Evolutionary conservation across 2,797 vertebrate genomes (phyloP).

Genomic region (Menidia menidia): DNA sequence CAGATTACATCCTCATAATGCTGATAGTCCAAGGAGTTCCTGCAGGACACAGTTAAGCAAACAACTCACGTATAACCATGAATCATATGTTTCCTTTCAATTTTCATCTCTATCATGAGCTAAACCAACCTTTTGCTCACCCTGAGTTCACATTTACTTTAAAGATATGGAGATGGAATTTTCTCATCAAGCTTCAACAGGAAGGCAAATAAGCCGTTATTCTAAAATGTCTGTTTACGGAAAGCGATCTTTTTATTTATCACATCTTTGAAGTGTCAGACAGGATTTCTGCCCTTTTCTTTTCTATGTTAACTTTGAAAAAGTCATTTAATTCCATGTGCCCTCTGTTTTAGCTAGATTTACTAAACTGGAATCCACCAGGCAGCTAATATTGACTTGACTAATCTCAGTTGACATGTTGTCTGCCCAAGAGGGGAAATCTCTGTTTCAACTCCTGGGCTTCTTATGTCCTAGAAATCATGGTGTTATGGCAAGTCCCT

Average conservation of each 20-base stretch:
- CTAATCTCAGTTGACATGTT: constrained; percentile 30
- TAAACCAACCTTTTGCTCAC: background rate
- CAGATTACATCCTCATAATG: constrained; percentile 1
- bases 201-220: background rate
- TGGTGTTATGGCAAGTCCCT: background rate
- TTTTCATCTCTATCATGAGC: background rate
- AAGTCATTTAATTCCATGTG: constrained; percentile 6
- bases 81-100: background rate
- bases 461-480: background rate
- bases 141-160: constrained; percentile 1
- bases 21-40: background rate
- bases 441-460: background rate
- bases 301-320: background rate
- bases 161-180: background rate
- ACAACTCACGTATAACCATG: background rate
- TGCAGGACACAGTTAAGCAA: background rate
- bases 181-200: background rate
- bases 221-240: constrained; percentile 5
- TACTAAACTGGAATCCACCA: constrained; percentile 24
- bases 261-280: background rate
- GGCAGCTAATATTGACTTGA: constrained; percentile 54
- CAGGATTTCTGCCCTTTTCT: background rate
- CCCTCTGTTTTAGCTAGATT: constrained; percentile 15
- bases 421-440: constrained; percentile 7
- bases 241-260: constrained; percentile 6